Percentiles rank a stretch among this genome's conserved stretches.
phyloP scores from a whole-genome alignment of 2,888 invertebrate species.

The Anoplius nigerrimus region DNA sequence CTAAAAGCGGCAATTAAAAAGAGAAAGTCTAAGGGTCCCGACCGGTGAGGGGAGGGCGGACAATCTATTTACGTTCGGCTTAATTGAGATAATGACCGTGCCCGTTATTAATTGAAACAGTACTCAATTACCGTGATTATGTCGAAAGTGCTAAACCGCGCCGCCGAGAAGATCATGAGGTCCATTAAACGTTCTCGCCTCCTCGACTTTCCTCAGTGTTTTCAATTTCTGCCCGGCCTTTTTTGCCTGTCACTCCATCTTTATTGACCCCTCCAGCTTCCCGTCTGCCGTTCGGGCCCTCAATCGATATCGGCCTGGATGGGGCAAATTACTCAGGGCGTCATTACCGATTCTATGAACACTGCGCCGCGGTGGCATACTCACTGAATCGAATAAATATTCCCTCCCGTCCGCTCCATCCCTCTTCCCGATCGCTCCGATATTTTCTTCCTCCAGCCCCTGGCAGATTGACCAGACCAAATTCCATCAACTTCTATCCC shows the following conservation, averaged over 20 bases:
- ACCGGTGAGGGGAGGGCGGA: slow-evolving; percentile 14
- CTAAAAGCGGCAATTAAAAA: slow-evolving; percentile 3
- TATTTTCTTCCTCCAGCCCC: slow-evolving; percentile 17
- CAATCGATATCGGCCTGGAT: slow-evolving; percentile 19
- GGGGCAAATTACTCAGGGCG: slow-evolving; percentile 22
- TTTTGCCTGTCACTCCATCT: slow-evolving; percentile 2
- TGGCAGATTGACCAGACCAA: slow-evolving; percentile 20
- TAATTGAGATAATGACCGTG: slow-evolving; percentile 31
- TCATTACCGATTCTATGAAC: slow-evolving; percentile 35
- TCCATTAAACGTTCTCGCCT: slow-evolving; percentile 13
- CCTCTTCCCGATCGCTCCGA: not conserved
- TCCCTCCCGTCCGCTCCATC: slow-evolving; percentile 10
- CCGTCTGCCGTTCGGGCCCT: not conserved
- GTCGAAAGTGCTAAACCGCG: slow-evolving; percentile 27
- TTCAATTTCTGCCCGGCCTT: slow-evolving; percentile 11
- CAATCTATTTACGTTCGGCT: slow-evolving; percentile 21
- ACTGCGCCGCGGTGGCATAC: slow-evolving; percentile 17
- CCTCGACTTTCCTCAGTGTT: slow-evolving; percentile 7
- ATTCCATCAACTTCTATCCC: slow-evolving; percentile 33
- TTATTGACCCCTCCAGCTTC: not conserved
- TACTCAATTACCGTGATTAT: slow-evolving; percentile 33
- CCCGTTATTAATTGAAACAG: slow-evolving; percentile 36
- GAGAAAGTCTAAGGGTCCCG: not conserved
- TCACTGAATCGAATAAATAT: slow-evolving; percentile 36
- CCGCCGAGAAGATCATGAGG: slow-evolving; percentile 1